A percentile compares a stretch with the other conserved stretches of the same genome.
These are phyloP conservation scores for Drosophila erecta DNA, from an alignment of 1,140 invertebrate species.

Conservation along the genomic window DNA sequence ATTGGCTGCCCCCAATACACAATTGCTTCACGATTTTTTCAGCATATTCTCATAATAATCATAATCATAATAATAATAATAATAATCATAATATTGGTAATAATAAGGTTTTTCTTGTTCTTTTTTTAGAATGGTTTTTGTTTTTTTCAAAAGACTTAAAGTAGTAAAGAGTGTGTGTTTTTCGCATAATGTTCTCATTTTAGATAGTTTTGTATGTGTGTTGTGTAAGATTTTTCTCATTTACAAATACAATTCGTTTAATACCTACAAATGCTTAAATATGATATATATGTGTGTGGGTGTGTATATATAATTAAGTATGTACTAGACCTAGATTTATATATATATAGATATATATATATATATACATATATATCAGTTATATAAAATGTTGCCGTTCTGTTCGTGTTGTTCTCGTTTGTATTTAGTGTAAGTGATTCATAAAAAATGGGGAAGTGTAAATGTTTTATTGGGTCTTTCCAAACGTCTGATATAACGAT, in stretches of 20 bases:
- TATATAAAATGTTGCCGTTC: constrained; percentile 48
- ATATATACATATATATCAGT: constrained; percentile 40
- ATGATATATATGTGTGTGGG: constrained; percentile 39
- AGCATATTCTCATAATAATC: constrained; percentile 80
- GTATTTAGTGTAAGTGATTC: constrained; percentile 4
- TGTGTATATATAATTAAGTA: constrained; percentile 43
- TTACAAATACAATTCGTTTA: constrained; percentile 77
- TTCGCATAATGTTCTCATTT: constrained; percentile 48
- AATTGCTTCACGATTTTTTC: constrained; percentile 85
- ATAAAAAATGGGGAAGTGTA: background rate
- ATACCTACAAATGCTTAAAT: constrained; percentile 80
- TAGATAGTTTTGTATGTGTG: constrained; percentile 58
- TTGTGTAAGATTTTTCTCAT: constrained; percentile 49
- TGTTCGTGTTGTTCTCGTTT: constrained; percentile 31
- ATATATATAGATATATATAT: constrained; percentile 28
- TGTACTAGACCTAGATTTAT: constrained; percentile 46
- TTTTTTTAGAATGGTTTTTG: constrained; percentile 38
- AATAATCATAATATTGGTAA: constrained; percentile 57
- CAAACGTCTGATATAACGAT: constrained; percentile 16
- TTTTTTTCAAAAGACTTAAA: constrained; percentile 60
- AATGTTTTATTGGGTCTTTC: background rate
- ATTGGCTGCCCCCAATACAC: constrained; percentile 85
- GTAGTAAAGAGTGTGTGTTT: constrained; percentile 53
- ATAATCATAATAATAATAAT: constrained; percentile 65
- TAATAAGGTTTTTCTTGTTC: constrained; percentile 64